Evolutionary conservation across 2,113 vertebrate genomes (phyloP), one percentile per base, ranked within the genome.

Genomic region (Prunella fulvescens): DNA sequence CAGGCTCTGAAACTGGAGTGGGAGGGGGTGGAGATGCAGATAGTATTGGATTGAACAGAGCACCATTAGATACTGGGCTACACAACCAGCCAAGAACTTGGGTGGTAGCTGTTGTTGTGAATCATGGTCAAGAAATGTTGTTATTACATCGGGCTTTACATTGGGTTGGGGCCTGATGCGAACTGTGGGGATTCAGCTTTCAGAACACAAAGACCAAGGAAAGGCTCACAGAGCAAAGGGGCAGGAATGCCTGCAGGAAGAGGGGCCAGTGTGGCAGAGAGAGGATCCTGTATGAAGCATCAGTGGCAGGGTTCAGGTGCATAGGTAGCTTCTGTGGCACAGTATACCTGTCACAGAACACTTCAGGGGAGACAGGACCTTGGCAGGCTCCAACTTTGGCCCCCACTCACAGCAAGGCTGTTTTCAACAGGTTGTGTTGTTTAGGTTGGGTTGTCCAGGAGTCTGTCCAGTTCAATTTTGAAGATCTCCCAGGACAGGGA

Each of bases 81-180:
- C 1, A 4, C 62, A 44, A 45, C 0, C 5, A 96, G 93, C 95
- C 92, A 97, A 97, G 88, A 96, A 72, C 93, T 90, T 95, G 95
- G 89, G 95, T 95, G 87, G 96, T 88, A 94, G 90, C 74, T 92
- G n/a, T 95, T 86, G 86, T 86, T 92, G 91, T 96, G 94, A 96
- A 91, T 95, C 85, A 91, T 3, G 12, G 64, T 86, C 81, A 73
- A 94, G 88, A 96, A 95, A 97, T 95, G 85, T 91, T 90, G 90
- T 86, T 93, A 82, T 92, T 97, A 67, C 67, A 84, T 58, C 5
- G 48, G 16, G 47, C 64, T 96, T 91, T 93, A 88, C 71, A 77
- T 61, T 61, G 77, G 67, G 44, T 26, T 85, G 56, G 87, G 39
- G 72, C 56, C 76, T 90, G 61, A 73, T 94, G 66, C 10, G 23